Evolutionary conservation across 2,797 vertebrate species (phyloP), one percentile per base, ranked within the genome.

Genomic region (Rhabdomys pumilio): DNA sequence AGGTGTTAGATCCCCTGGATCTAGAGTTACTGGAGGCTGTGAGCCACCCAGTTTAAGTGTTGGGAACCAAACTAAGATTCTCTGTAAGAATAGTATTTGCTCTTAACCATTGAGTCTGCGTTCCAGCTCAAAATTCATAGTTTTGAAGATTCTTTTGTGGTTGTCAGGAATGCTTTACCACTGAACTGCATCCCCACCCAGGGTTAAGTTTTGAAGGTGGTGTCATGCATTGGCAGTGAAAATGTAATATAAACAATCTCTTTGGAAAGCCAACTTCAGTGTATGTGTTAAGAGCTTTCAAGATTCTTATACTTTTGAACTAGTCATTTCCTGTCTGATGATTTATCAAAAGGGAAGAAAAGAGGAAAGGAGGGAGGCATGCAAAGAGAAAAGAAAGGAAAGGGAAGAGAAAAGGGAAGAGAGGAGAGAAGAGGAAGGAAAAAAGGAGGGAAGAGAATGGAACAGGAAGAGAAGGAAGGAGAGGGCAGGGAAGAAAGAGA

Each of bases 181-280:
- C 38, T 57, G 61, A 69, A 12, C 13, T 59, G 41, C 38, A 87
- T 55, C 61, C 44, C 10, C 19, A 59, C n/a, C 50, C 61, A 92
- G 91, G 73, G 65, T 81, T 87, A 96, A 89, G n/a, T 92, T 92
- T 87, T 84, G 93, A 97, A 38, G 53, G 50, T 41, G 93, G 91
- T 19, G 79, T 61, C 24, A 83, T 41, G 72, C 5, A 84, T 6
- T 82, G 50, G 65, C 89, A 93, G 17, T 55, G 47, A 93, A 31
- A 93, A 63, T 31, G 10, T 81, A 94, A 83, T 26, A 93, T 17
- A n/a, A 88, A 75, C 81, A 91, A 91, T 65, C 83, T 86, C 86
- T 86, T 65, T 82, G 22, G 57, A 96, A 93, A 97, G 69, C 80
- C 75, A 89, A 59, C 90, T 93, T 92, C 10, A 85, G 22, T 92